Base-by-base conservation (phyloP, 2,113 vertebrate genomes). In the Coryphaenoides rupestris region DNA sequence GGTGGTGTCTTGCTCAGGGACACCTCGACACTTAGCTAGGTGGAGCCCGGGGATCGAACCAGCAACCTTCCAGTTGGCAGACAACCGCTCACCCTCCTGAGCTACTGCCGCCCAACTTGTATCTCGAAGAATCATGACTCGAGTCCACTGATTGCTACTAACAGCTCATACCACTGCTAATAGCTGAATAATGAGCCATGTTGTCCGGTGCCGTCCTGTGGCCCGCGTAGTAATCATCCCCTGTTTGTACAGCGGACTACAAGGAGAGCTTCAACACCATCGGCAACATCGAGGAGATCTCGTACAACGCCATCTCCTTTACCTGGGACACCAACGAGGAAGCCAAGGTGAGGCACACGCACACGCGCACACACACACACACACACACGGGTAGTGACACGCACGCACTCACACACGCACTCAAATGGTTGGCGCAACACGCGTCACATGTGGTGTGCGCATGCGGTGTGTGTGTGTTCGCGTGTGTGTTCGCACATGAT, bases 191-290 rank as follows among this genome's bases (percentile, higher is more conserved):
- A 10, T 33, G 28, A 10, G 5, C 28, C 28, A 40, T 40, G 9
- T 40, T 2, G 9, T 40, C 33, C 33, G n/a, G n/a, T n/a, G n/a
- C n/a, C n/a, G n/a, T n/a, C n/a, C n/a, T n/a, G n/a, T n/a, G n/a
- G n/a, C n/a, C n/a, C n/a, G n/a, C n/a, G n/a, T n/a, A n/a, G 13
- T 40, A 40, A 10, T 40, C 9, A 40, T 12, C 33, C 33, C 7
- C 33, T 26, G 24, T 26, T 26, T 40, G 33, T 40, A 58, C 78
- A 99, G 97, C 97, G 26, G 97, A 99, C 85, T 99, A 99, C 81
- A 99, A 99, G 82, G 97, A 98, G 84, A 99, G 97, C 88, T 99
- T 99, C 88, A 98, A 99, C 74, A 99, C 97, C 52, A 99, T 99
- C 68, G 94, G 93, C 65, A 99, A 98, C 90, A 99, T 99, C 0